Evolutionary conservation across 2,113 vertebrate genomes (phyloP).

Genomic region (Peromyscus maniculatus): DNA sequence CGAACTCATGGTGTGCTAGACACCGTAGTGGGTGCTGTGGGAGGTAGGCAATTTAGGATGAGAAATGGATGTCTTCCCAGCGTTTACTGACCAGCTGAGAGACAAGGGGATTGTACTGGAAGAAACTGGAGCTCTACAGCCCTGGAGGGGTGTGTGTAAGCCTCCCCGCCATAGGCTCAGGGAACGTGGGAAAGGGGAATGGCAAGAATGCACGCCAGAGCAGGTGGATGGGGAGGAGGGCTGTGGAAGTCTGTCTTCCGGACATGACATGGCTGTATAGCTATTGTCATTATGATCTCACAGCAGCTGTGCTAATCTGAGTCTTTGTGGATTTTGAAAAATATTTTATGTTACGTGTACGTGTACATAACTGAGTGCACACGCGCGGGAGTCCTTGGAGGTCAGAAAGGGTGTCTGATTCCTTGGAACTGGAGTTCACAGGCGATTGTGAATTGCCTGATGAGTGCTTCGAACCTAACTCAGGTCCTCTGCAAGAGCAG

Average conservation of each 20-base stretch:
- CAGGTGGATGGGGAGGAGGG: too few relatives aligned
- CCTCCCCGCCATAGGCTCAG: not conserved
- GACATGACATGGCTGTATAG: not conserved
- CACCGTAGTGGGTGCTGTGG: not conserved
- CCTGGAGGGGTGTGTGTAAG: not conserved
- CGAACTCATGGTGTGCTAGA: slow-evolving; percentile 3
- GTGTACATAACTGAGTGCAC: not conserved
- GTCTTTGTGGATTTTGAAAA: not conserved
- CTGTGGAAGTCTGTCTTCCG: not conserved
- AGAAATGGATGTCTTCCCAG: not conserved
- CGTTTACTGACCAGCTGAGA: not conserved
- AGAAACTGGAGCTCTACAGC: not conserved
- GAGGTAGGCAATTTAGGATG: not conserved
- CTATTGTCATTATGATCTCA: too few relatives aligned
- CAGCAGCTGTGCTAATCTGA: not conserved
- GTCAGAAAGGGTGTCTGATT: not conserved
- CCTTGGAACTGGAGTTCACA: not conserved
- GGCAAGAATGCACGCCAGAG: too few relatives aligned
- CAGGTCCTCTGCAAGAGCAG: not conserved
- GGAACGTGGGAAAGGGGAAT: not conserved
- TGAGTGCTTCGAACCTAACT: not conserved
- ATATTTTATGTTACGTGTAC: not conserved
- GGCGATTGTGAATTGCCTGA: not conserved
- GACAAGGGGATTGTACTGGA: not conserved
- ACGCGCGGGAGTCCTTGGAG: not conserved